phyloP scores from a whole-genome alignment of 2,113 vertebrate genomes.

The Cathartes aura region DNA sequence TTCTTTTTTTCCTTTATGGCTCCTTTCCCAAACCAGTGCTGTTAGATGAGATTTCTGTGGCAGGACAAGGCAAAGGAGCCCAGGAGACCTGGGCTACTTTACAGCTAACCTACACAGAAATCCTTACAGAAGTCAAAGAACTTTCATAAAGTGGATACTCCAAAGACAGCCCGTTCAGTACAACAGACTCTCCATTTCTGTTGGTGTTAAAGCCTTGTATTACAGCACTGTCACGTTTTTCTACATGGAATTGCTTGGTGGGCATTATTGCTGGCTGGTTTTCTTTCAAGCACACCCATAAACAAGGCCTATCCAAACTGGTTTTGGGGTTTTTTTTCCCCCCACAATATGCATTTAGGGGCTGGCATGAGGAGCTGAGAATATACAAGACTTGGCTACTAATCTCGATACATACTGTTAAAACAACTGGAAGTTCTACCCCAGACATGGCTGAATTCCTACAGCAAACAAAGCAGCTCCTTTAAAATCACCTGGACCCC shows the following conservation, averaged over 20 bases:
- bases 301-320: not conserved
- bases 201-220: not conserved
- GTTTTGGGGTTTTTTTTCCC: not conserved
- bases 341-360: not conserved
- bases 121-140: not conserved
- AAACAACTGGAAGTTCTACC: not conserved
- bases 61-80: constrained; percentile 22
- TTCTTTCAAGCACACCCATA: not conserved
- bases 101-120: not conserved
- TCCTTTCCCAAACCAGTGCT: constrained; percentile 51
- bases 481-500: not conserved
- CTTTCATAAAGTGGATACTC: not conserved
- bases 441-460: not conserved
- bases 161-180: not conserved
- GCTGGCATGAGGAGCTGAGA: not conserved
- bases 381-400: not conserved
- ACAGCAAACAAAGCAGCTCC: not conserved
- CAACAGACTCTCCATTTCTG: not conserved
- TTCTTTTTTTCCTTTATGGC: constrained; percentile 49
- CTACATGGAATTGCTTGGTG: not conserved
- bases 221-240: not conserved
- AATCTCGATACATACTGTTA: not conserved
- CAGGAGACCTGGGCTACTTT: not conserved
- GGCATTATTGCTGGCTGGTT: not conserved
- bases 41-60: constrained; percentile 24